A percentile compares a stretch with the other conserved stretches of the same genome.
phyloP scores from a whole-genome alignment of 1,140 invertebrate species.

The Stegodyphus mimosarum region DNA sequence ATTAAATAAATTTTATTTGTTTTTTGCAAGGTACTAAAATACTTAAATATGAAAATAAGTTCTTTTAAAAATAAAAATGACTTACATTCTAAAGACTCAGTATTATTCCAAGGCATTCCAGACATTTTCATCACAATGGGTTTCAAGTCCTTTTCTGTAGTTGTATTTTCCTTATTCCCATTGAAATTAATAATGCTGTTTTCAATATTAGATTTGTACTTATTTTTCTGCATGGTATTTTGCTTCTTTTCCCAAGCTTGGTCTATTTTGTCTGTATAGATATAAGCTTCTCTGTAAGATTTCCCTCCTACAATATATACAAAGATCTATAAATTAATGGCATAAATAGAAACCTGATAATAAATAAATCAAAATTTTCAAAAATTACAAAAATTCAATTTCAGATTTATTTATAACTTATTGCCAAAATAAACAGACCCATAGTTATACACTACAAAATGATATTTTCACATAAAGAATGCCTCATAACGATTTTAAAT shows the following conservation, averaged over 20 bases:
- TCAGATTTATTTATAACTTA: too few relatives aligned
- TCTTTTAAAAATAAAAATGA: neutral
- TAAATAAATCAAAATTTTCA: too few relatives aligned
- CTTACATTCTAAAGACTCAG: slow-evolving; percentile 28
- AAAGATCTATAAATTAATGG: neutral
- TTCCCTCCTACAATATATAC: slow-evolving; percentile 52
- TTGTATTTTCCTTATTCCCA: neutral
- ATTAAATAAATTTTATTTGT: too few relatives aligned
- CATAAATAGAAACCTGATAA: too few relatives aligned
- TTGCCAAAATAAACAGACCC: too few relatives aligned
- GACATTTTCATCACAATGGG: slow-evolving; percentile 32
- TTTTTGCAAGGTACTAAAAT: too few relatives aligned
- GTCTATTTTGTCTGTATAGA: slow-evolving; percentile 65
- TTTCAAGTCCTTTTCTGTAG: slow-evolving; percentile 21
- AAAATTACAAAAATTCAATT: too few relatives aligned
- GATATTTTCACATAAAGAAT: too few relatives aligned
- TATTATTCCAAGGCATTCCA: slow-evolving; percentile 28
- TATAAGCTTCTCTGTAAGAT: slow-evolving; percentile 69
- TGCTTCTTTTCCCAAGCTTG: slow-evolving; percentile 63
- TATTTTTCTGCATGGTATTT: slow-evolving; percentile 35
- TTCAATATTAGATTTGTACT: slow-evolving; percentile 28
- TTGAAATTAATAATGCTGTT: slow-evolving; percentile 39
- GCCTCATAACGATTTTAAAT: too few relatives aligned
- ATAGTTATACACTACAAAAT: too few relatives aligned
- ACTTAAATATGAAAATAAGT: neutral